Percentiles rank a stretch among this genome's conserved stretches.
These are phyloP conservation scores for Andricus curvator DNA, from an alignment of 2,888 invertebrate species.

Conservation along the genomic window DNA sequence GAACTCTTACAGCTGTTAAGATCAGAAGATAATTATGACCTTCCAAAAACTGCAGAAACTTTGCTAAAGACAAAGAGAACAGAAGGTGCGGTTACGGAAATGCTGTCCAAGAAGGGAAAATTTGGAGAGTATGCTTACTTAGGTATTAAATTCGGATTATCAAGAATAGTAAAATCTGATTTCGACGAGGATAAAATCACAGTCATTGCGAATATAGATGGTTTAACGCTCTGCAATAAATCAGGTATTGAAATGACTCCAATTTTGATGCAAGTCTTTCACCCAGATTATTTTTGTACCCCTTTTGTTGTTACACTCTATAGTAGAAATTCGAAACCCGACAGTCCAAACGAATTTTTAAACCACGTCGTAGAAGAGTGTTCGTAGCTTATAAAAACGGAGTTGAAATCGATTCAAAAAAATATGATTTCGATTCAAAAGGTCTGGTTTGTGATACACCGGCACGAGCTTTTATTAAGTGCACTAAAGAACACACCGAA, in stretches of 20 bases:
- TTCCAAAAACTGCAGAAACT: constrained; percentile 1
- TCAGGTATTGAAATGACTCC: not conserved
- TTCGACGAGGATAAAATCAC: constrained; percentile 3
- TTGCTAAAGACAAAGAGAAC: not conserved
- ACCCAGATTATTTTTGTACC: constrained; percentile 10
- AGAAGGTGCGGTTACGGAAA: not conserved
- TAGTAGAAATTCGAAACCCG: constrained; percentile 45
- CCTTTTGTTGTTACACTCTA: constrained; percentile 45
- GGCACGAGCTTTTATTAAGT: constrained; percentile 50
- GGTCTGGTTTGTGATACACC: constrained; percentile 55
- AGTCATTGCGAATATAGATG: constrained; percentile 12
- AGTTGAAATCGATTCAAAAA: constrained; percentile 44
- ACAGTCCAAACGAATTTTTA: constrained; percentile 42
- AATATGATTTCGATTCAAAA: constrained; percentile 45
- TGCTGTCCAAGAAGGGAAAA: constrained; percentile 3
- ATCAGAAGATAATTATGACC: not conserved
- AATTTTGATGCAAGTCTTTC: constrained; percentile 14
- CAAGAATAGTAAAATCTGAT: not conserved
- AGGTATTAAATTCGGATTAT: not conserved
- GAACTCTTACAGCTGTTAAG: not conserved
- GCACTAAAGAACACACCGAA: constrained; percentile 51
- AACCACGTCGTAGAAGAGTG: constrained; percentile 43
- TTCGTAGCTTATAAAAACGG: constrained; percentile 39
- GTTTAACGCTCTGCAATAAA: not conserved
- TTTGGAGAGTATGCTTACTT: not conserved